Evolutionary conservation across 1,140 invertebrate genomes (phyloP), one percentile per base, ranked within the genome.

Genomic region (Steinernema khuongi): DNA sequence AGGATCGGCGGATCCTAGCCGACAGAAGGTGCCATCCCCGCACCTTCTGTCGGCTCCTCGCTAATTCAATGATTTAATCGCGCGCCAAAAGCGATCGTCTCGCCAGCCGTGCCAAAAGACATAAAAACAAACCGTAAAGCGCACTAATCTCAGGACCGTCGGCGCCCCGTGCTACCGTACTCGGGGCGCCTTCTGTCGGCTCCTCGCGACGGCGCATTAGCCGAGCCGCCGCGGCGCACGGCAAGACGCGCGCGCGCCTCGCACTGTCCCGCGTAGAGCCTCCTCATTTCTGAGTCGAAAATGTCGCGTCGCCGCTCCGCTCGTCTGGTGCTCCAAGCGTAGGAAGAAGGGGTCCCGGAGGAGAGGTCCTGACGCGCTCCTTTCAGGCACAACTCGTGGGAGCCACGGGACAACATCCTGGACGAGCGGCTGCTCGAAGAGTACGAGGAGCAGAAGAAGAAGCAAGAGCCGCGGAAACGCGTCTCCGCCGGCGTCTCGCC

Each of bases 251-350:
- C 50, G 50, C 50, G 50, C 22, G 11, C 50, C 19, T 26, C 50
- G 50, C 50, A n/a, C 4, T 60, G 11, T 26, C 22, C 50, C 50
- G 14, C 50, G 50, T 22, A 22, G 7, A 60, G 50, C 26, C 50
- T n/a, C n/a, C 50, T 60, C 50, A 22, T 7, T 60, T 60, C 22
- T 60, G 50, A 60, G 14, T 60, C 50, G 26, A 60, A 60, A 60
- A 60, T 60, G 50, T 60, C 50, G 50, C 50, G 50, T 60, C 50
- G 50, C 50, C 50, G 50, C 50, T 60, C 50, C 19, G 50, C 50
- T 60, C 50, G 50, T 26, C 50, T 60, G 19, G 50, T 60, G 50
- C 50, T 60, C 22, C 50, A 60, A 60, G 4, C 26, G 50, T 60
- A 60, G 4, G 50, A n/a, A 14, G 14, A n/a, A 14, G n/a, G 36